phyloP scores from a whole-genome alignment of 2,888 invertebrate genomes.

The Macrophya annulata region DNA sequence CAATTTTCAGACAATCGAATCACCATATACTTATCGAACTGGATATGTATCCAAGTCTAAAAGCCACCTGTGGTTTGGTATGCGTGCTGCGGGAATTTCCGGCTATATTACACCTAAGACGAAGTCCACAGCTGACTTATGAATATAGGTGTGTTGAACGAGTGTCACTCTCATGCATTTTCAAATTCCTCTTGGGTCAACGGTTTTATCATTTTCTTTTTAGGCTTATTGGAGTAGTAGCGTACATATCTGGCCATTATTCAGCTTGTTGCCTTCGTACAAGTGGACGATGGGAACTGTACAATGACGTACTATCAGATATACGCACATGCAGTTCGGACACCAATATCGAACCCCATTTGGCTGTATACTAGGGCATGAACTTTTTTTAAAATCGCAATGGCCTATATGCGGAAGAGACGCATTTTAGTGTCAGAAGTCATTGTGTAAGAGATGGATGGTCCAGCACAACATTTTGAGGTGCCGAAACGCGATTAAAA shows the following conservation, averaged over 20 bases:
- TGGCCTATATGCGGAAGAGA: too few relatives aligned
- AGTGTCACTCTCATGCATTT: background rate
- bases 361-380: too few relatives aligned
- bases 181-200: background rate
- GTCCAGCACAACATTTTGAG: too few relatives aligned
- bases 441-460: too few relatives aligned
- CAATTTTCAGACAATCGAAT: too few relatives aligned
- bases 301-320: background rate
- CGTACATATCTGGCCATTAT: background rate
- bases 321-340: slow-evolving; percentile 7
- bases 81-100: too few relatives aligned
- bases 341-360: slow-evolving; percentile 20
- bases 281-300: background rate
- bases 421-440: too few relatives aligned
- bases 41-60: too few relatives aligned
- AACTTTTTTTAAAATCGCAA: too few relatives aligned
- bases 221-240: slow-evolving; percentile 16
- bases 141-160: slow-evolving; percentile 13
- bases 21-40: too few relatives aligned
- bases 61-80: too few relatives aligned
- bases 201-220: background rate
- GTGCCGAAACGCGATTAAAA: too few relatives aligned
- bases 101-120: background rate
- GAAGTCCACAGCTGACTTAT: background rate
- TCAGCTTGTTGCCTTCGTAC: background rate